Base-by-base conservation (phyloP, 2,888 invertebrate species). In the Zele albiditarsus region DNA sequence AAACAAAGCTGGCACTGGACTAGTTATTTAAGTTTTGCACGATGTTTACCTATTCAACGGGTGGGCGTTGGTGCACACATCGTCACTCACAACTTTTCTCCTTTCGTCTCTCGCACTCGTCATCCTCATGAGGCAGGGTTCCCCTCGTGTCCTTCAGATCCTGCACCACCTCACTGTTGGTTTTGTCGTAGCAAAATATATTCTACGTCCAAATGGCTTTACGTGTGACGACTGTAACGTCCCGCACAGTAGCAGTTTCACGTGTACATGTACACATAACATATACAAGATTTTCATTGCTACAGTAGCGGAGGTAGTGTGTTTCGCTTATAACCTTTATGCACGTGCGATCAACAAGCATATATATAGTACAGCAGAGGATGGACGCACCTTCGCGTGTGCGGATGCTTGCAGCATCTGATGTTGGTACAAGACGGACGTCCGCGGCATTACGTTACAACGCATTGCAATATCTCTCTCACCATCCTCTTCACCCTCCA, bases 361-460 rank as follows among this genome's bases (percentile, higher is more conserved):
- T 49, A 65, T 27, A 60, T 60, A 62, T 58, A 63, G 12, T 69
- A 62, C 28, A 65, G 23, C 20, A 63, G 31, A 14, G 14, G 20
- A 28, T n/a, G 5, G 66, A 53, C 72, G 71, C 74, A 73, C 77
- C 75, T 75, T 77, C 72, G 72, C 81, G 82, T 82, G 84, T 83
- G 81, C 83, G 82, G 81, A 83, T 81, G 84, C 82, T 81, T 80
- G 80, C 82, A 84, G 85, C 85, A 85, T 85, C 84, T 85, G 53
- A 53, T 53, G 85, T 83, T 84, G 82, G 81, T 85, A 84, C 85
- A 84, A 85, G 85, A 85, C 83, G 80, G 79, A 85, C 84, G 84
- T 85, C 81, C 80, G 78, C 79, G 79, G 83, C 84, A 82, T 85
- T 81, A 81, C 82, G 80, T 81, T 83, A 81, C 82, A 82, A 80